phyloP scores from a whole-genome alignment of 1,140 invertebrate species.

The Platyscapa corneri region DNA sequence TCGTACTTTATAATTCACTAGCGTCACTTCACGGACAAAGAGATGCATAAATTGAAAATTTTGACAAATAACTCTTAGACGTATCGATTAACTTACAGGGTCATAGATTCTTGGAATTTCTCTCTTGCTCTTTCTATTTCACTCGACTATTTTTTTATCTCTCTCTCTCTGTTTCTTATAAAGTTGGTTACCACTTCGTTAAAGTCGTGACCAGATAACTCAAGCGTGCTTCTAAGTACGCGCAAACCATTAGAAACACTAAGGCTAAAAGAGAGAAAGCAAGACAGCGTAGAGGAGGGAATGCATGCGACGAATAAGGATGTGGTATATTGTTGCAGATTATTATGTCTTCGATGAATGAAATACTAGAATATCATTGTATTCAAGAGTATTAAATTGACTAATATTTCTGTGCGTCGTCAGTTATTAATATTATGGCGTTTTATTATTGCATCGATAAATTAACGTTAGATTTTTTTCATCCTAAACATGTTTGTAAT shows the following conservation, averaged over 20 bases:
- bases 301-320: background rate
- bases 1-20: background rate
- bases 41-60: background rate
- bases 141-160: background rate
- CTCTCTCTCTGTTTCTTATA: background rate
- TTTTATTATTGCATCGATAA: background rate
- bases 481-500: background rate
- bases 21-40: background rate
- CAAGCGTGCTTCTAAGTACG: background rate
- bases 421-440: background rate
- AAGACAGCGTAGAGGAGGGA: background rate
- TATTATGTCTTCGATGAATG: background rate
- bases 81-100: constrained; percentile 13
- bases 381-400: background rate
- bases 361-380: background rate
- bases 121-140: background rate
- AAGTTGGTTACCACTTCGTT: background rate
- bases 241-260: constrained; percentile 10
- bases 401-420: background rate
- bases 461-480: background rate
- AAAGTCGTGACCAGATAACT: background rate
- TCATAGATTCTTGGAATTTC: background rate
- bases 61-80: constrained; percentile 17
- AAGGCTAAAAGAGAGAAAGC: background rate
- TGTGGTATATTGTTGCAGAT: background rate